Evolutionary conservation across 2,888 invertebrate species (phyloP).

Genomic region (Mimumesa dahlbomi): DNA sequence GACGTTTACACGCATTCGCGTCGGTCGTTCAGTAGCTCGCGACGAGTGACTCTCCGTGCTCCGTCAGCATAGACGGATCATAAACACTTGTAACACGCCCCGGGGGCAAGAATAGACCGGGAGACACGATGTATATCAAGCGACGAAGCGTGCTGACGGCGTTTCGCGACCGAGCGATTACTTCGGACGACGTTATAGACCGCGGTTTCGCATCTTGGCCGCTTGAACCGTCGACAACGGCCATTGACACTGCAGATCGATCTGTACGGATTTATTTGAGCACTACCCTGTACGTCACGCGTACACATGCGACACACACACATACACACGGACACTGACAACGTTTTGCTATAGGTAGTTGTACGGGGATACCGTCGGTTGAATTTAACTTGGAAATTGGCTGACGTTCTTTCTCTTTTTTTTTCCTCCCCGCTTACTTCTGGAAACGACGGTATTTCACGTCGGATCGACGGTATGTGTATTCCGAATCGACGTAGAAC

Average conservation of each 20-base stretch:
- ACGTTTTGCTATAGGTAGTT: too few species aligned
- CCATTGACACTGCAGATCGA: slow-evolving; percentile 70
- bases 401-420: not conserved
- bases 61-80: slow-evolving; percentile 17
- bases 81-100: slow-evolving; percentile 27
- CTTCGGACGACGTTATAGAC: slow-evolving; percentile 35
- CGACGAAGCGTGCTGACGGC: slow-evolving; percentile 1
- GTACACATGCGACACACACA: not conserved
- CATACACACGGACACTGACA: not conserved
- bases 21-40: slow-evolving; percentile 13
- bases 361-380: too few species aligned
- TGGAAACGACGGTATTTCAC: not conserved
- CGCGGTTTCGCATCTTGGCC: slow-evolving; percentile 52
- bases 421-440: not conserved
- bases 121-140: slow-evolving; percentile 1
- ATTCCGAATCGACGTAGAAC: too few species aligned
- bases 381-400: slow-evolving; percentile 38
- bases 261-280: slow-evolving; percentile 67
- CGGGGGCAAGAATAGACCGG: slow-evolving; percentile 39
- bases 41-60: slow-evolving; percentile 25
- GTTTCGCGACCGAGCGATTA: slow-evolving; percentile 33
- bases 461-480: not conserved
- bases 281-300: slow-evolving; percentile 14
- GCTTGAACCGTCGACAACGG: slow-evolving; percentile 46
- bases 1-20: slow-evolving; percentile 20